A percentile compares a stretch with the other conserved stretches of the same genome.
Evolutionary conservation across 2,888 invertebrate genomes (phyloP).

Genomic region (Heliconius sara): DNA sequence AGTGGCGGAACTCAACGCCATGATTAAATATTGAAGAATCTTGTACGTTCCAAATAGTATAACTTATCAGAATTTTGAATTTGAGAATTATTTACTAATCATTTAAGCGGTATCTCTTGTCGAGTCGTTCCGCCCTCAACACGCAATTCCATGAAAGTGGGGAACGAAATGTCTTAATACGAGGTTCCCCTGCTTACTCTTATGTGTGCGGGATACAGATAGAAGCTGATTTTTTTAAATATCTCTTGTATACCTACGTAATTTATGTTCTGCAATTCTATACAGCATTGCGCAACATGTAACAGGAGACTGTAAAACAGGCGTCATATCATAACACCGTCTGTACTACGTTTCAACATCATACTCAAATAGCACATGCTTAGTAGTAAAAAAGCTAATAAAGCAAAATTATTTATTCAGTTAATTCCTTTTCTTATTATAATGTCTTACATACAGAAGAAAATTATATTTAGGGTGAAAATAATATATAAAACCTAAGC

Average conservation of each 20-base stretch:
- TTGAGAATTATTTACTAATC: neutral
- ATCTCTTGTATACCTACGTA: neutral
- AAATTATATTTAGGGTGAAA: neutral
- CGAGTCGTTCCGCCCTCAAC: too few species aligned
- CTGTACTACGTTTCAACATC: neutral
- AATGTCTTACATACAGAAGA: neutral
- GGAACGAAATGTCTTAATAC: too few species aligned
- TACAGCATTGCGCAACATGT: conserved; percentile 8
- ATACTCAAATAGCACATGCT: neutral
- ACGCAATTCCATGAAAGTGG: too few species aligned
- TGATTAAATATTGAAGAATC: too few species aligned
- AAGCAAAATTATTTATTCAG: neutral
- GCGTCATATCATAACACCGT: neutral
- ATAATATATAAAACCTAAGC: neutral
- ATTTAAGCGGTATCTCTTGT: neutral
- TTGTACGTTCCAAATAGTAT: too few species aligned
- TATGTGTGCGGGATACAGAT: too few species aligned
- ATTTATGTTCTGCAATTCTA: neutral
- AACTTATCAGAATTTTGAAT: neutral
- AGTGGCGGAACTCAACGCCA: too few species aligned
- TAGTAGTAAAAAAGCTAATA: neutral
- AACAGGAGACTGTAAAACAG: conserved; percentile 4
- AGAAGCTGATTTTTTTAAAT: too few species aligned
- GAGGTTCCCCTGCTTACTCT: too few species aligned
- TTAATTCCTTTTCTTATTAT: neutral